Base-by-base conservation (phyloP, 2,113 vertebrate genomes). In the Laticauda colubrina region DNA sequence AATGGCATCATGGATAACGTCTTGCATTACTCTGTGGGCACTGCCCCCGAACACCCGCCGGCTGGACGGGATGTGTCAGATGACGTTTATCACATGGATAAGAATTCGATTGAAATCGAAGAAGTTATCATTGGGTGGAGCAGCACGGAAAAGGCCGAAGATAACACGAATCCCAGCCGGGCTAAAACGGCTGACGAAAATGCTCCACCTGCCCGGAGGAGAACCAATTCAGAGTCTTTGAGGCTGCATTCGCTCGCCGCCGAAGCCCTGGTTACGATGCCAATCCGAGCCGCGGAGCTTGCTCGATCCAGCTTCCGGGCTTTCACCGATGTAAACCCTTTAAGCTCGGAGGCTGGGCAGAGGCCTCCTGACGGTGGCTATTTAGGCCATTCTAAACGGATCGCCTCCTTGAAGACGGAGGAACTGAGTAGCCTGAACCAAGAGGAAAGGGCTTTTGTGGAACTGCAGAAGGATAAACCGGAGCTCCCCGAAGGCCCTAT, bases 201-300 rank as follows among this genome's bases (percentile, higher is more conserved):
- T 9, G 95, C 98, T 45, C 98, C 99, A 21, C 99, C 99, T 0
- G 97, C 97, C 24, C 98, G 99, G 9, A 98, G 98, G 89, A 98
- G 99, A 94, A 99, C 99, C 0, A 98, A 99, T 91, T 99, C 99
- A 0, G 99, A 99, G 96, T 99, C 99, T 10, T 97, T 99, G 1
- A 96, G 99, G 12, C 97, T 99, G 10, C 99, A 99, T 94, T 99
- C 99, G 0, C 94, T 99, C 91, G 99, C 99, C 2, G 99, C 99
- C 0, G 99, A 99, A 96, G 99, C 98, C 34, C 98, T 99, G 14
- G 99, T 99, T 34, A 98, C 99, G 0, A 99, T 99, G 99, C 99
- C 99, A 0, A 99, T 98, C 95, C 98, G 99, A 97, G 98, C 98
- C 5, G 97, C 98, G 0, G 98, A 99, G 57, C 95, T 99, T 23